Base-by-base conservation (phyloP, 2,888 invertebrate genomes). In the Tuta absoluta region DNA sequence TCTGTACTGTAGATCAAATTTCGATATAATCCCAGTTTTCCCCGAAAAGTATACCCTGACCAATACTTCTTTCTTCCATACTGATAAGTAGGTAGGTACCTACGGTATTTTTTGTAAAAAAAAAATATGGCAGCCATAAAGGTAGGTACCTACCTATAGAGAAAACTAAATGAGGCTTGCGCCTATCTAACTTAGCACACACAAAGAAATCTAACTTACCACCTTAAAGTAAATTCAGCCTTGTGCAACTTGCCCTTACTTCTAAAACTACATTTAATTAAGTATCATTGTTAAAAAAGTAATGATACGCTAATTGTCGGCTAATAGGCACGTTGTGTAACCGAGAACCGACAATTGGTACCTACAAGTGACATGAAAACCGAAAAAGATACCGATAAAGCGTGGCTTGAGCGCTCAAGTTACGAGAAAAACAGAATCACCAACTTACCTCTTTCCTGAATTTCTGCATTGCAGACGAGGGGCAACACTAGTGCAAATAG, bases 391-490 rank as follows among this genome's bases (percentile, higher is more conserved):
- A 33, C 23, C 38, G 67, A 63, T 65, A 53, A 67, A 69, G 67
- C 67, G 70, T 63, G 67, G 66, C 64, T 68, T 12, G 19, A 56
- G 51, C 56, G 33, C 58, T 66, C 19, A n/a, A 19, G 21, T 23
- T 24, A 21, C 2, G 67, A 68, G 69, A 45, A 68, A 21, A 24
- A 24, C 12, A 24, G 28, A 21, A 64, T 66, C 49, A 68, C 80
- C 80, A 51, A 68, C 80, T 80, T 71, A 89, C 90, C 90, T 89
- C 89, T 81, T 75, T 89, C 90, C 75, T 89, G 88, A 53, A 89
- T 71, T 28, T 88, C 89, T 33, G 86, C 87, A 61, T 69, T 71
- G 74, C 72, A 72, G 75, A 75, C 74, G 68, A 80, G 68, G 3
- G 63, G 61, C 19, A 67, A 57, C n/a, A 63, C 37, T 69, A 81